Base-by-base conservation (phyloP, 2,888 invertebrate genomes). In the Cinara cedri region DNA sequence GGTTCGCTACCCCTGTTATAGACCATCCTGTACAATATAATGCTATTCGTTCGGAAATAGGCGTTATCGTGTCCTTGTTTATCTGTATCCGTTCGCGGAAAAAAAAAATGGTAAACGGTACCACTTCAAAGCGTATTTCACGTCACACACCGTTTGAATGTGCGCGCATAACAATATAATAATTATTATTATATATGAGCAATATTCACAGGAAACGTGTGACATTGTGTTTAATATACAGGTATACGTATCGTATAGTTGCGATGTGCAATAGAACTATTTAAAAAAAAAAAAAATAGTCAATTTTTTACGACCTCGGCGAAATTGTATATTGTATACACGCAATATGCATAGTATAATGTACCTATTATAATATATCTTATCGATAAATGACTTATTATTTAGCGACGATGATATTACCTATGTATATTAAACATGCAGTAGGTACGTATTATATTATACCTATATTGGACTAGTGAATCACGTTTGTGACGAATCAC, bases 251-350 rank as follows among this genome's bases (percentile, higher is more conserved):
- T 16, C 14, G 21, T 14, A 21, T 34, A 34, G 51, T 54, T 62
- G 14, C n/a, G 51, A 75, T 46, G n/a, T 44, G 26, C 66, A 44
- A 54, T 26, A 24, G 8, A 60, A 24, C 9, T 49, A 24, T 46
- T 34, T 57, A 34, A 11, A 51, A 72, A 14, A 16, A 65, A 54
- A 54, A 10, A 26, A 70, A 72, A 34, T 51, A 21, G 74, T 46
- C 14, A 49, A 49, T 68, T 60, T 66, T 57, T 76, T 78, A 70
- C 60, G 78, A 68, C 78, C 68, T 78, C 49, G 34, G 19, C 8
- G 76, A 46, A 11, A 51, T 11, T 46, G 26, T 49, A 24, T 13
- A 19, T 19, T 51, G 8, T 11, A 14, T 4, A 19, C 9, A 46
- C n/a, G n/a, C 60, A 24, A 42, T 44, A 19, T 8, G 19, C 19